Evolutionary conservation across 1,140 invertebrate species (phyloP), one percentile per base, ranked within the genome.

Genomic region (roundworm (Caenorhabditis elegans)): DNA sequence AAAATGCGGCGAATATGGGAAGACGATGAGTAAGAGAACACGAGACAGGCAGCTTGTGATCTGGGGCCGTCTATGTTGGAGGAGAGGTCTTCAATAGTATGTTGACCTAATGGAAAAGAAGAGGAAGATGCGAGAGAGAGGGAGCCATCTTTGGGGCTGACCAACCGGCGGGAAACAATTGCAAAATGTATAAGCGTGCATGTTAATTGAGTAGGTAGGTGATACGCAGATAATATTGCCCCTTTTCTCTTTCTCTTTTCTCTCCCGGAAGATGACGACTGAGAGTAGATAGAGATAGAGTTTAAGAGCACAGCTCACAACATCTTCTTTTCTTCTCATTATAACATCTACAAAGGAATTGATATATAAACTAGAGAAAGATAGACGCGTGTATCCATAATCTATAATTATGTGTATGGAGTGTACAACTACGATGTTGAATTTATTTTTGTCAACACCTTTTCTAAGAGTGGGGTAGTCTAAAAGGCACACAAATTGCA

Each of bases 91-190:
- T 60, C 11, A 28, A 60, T 60, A 24, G 28, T 60, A 60, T 34
- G 53, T 60, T 55, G 53, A 60, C 53, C 28, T 55, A 55, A 60
- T 60, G 53, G 28, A 60, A 60, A 60, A 60, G 24, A 24, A n/a
- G 19, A 26, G 26, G 51, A 10, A 28, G 51, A 10, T 11, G 51
- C 1, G 19, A n/a, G 26, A 55, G 24, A n/a, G 24, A n/a, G 22
- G 19, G 51, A 55, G 24, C 22, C 22, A 55, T 26, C 0, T 55
- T 19, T 24, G 24, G 39, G 4, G 24, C 4, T 26, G 22, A 28
- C 11, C 26, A 24, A 55, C 22, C 5, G 51, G 22, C 5, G 19
- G 17, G 51, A 55, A 55, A 55, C 51, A 55, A 55, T 28, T 55
- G 51, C 51, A 28, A 55, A 55, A 11, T 11, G 51, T 26, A 43